These are phyloP conservation scores for Syrmaticus mikado DNA, from an alignment of 2,113 vertebrate genomes.

Conservation along the genomic window DNA sequence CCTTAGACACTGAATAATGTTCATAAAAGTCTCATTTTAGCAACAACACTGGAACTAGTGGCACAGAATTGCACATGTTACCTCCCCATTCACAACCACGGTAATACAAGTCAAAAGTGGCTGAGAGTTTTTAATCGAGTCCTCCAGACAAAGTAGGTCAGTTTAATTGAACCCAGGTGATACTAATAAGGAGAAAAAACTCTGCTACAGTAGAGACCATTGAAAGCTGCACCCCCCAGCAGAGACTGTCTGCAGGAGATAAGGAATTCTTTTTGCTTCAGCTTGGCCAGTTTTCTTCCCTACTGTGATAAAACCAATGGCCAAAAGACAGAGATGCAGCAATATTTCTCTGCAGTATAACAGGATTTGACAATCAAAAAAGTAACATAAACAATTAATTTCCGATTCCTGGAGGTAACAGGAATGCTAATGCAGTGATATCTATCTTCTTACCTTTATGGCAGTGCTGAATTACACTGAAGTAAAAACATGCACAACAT, in stretches of 20 bases:
- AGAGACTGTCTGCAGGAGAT: conserved; percentile 30
- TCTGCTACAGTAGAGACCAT: not conserved
- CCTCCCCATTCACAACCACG: not conserved
- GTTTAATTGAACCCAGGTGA: conserved; percentile 31
- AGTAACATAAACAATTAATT: not conserved
- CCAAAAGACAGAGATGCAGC: not conserved
- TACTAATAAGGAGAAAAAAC: not conserved
- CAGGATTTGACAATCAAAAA: not conserved
- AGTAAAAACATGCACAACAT: rapidly evolving
- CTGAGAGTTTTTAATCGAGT: not conserved
- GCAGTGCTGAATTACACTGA: not conserved
- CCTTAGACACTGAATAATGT: not conserved
- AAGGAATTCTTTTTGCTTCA: conserved; percentile 33
- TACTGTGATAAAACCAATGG: not conserved
- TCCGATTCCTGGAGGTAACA: not conserved
- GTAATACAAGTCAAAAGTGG: conserved; percentile 26
- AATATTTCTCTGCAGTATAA: not conserved
- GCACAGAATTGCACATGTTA: not conserved
- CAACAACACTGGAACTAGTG: not conserved
- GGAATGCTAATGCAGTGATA: not conserved
- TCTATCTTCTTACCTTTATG: not conserved
- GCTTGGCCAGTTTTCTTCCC: not conserved
- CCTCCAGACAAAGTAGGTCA: conserved; percentile 1
- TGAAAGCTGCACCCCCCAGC: not conserved
- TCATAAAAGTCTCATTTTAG: not conserved